Evolutionary conservation across 2,888 invertebrate genomes (phyloP).

Genomic region (Octonoba sinensis): DNA sequence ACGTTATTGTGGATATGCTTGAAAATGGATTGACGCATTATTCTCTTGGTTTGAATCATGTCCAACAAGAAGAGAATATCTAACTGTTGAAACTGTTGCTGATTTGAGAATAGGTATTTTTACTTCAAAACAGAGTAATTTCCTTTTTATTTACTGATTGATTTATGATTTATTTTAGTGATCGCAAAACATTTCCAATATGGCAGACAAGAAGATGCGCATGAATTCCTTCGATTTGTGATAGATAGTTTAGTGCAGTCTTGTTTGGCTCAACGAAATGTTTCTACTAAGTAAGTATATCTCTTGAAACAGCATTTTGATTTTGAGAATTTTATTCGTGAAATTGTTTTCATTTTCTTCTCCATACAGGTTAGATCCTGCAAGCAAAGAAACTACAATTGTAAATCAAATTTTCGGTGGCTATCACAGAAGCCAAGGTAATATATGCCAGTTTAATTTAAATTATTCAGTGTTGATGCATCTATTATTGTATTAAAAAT

Average conservation of each 20-base stretch:
- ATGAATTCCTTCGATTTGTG: conserved; percentile 93
- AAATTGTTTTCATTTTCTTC: conserved; percentile 6
- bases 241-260: conserved; percentile 94
- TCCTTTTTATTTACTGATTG: too few relatives aligned
- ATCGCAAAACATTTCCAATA: conserved; percentile 88
- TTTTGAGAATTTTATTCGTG: not conserved
- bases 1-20: too few relatives aligned
- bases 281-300: conserved; percentile 74
- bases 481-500: not conserved
- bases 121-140: too few relatives aligned
- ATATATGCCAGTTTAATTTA: conserved; percentile 16
- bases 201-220: conserved; percentile 96
- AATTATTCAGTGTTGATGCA: not conserved
- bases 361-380: conserved; percentile 79
- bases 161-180: conserved; percentile 71
- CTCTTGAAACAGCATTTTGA: not conserved
- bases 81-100: too few relatives aligned
- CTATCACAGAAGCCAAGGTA: conserved; percentile 86
- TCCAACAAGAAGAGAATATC: too few relatives aligned
- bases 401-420: conserved; percentile 96
- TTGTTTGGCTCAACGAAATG: conserved; percentile 74
- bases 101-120: too few relatives aligned
- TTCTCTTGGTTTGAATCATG: too few relatives aligned
- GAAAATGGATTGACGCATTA: too few relatives aligned
- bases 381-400: conserved; percentile 95